Conservation (phyloP, 2,113 vertebrate genomes). For the Pithys albifrons region DNA sequence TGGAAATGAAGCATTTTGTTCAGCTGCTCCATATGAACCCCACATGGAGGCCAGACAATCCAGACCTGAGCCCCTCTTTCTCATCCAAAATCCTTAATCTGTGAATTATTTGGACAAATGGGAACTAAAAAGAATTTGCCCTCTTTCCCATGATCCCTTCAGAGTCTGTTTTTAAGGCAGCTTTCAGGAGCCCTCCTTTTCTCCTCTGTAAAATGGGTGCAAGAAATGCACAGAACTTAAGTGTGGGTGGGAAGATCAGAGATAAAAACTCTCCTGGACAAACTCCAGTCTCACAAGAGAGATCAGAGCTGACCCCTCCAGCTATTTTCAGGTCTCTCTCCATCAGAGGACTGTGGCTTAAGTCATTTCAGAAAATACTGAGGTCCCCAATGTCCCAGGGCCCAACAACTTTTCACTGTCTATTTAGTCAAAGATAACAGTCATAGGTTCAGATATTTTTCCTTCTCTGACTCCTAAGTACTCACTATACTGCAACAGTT, state of each 20-base stretch:
- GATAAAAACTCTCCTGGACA: background rate
- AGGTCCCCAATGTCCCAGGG: background rate
- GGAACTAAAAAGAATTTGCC: background rate
- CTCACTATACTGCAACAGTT: background rate
- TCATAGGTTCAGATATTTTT: background rate
- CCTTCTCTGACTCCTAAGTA: background rate
- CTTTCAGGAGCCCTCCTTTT: background rate
- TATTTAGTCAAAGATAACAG: background rate
- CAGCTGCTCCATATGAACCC: background rate
- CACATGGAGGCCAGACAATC: background rate
- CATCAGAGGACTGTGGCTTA: background rate
- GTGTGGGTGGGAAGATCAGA: background rate
- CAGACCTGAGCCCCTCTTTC: background rate
- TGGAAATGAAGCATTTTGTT: background rate
- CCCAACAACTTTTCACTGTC: background rate
- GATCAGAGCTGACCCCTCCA: background rate
- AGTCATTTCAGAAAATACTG: background rate
- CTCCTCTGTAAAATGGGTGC: background rate
- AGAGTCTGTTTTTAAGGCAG: background rate
- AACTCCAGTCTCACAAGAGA: background rate
- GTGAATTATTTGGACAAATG: background rate
- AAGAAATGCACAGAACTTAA: background rate
- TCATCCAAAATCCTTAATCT: background rate
- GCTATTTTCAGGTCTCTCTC: background rate
- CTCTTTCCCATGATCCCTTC: background rate